A percentile compares a stretch with the other conserved stretches of the same genome.
Conservation (phyloP, 2,888 invertebrate species). For the Euplagia quadripunctaria region DNA sequence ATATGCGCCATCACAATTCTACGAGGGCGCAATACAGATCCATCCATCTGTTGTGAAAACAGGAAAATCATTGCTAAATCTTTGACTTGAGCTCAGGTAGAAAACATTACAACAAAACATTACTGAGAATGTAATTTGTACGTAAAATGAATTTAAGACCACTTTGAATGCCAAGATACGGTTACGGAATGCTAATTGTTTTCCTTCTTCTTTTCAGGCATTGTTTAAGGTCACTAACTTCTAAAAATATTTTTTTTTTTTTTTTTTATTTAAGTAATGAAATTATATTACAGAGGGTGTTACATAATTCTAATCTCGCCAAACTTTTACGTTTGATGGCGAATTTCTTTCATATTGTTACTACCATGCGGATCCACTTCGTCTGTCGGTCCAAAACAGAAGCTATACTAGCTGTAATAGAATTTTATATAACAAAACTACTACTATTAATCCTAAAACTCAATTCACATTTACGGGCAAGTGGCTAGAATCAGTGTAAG, state of each 20-base stretch:
- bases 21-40: neutral
- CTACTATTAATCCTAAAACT: too few relatives aligned
- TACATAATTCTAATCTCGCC: too few relatives aligned
- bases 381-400: too few relatives aligned
- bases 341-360: too few relatives aligned
- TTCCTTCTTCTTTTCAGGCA: neutral
- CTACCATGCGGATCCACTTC: too few relatives aligned
- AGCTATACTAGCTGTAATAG: too few relatives aligned
- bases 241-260: neutral
- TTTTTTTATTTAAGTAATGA: too few relatives aligned
- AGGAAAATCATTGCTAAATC: neutral
- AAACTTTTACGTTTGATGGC: too few relatives aligned
- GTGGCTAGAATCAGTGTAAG: too few relatives aligned
- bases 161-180: neutral
- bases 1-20: neutral
- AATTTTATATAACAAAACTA: too few relatives aligned
- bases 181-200: neutral
- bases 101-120: neutral
- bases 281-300: too few relatives aligned
- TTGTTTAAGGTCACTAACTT: neutral
- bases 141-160: constrained; percentile 1
- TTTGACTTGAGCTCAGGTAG: neutral
- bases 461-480: too few relatives aligned
- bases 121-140: neutral
- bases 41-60: neutral